phyloP scores from a whole-genome alignment of 2,888 invertebrate genomes.

The Ptychoptera albimana region DNA sequence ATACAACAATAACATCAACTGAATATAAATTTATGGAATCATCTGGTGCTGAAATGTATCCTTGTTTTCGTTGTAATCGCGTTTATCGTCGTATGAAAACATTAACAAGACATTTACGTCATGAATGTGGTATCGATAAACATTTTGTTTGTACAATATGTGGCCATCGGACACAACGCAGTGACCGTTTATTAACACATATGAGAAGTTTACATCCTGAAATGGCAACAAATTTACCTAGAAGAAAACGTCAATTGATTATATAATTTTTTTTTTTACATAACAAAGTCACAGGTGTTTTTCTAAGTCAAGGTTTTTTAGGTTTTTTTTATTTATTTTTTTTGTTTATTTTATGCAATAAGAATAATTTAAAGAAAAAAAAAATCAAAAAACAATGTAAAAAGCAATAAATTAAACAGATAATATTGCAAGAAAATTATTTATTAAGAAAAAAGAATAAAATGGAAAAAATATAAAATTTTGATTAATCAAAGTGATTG shows the following conservation, averaged over 20 bases:
- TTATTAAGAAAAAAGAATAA: too few species aligned
- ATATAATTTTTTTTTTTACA: background rate
- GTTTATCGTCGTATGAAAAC: constrained; percentile 38
- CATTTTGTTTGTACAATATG: constrained; percentile 35
- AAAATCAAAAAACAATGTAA: too few species aligned
- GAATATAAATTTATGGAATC: too few species aligned
- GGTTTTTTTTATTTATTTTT: background rate
- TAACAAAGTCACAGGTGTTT: background rate
- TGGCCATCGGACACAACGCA: constrained; percentile 35
- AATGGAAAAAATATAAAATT: too few species aligned
- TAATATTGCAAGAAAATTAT: too few species aligned
- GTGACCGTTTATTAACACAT: constrained; percentile 37
- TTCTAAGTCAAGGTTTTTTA: background rate
- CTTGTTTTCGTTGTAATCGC: constrained; percentile 33
- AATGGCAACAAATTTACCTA: constrained; percentile 17
- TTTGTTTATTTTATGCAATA: background rate
- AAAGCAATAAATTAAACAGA: too few species aligned
- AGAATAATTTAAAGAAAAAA: background rate
- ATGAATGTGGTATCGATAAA: constrained; percentile 38
- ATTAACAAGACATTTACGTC: constrained; percentile 35
- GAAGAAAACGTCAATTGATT: background rate
- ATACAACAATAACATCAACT: too few species aligned
- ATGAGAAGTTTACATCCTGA: constrained; percentile 33
- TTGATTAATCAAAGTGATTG: too few species aligned
- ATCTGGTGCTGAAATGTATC: constrained; percentile 19